Evolutionary conservation across 2,888 invertebrate species (phyloP).

Genomic region (Leptinotarsa tumamoca): DNA sequence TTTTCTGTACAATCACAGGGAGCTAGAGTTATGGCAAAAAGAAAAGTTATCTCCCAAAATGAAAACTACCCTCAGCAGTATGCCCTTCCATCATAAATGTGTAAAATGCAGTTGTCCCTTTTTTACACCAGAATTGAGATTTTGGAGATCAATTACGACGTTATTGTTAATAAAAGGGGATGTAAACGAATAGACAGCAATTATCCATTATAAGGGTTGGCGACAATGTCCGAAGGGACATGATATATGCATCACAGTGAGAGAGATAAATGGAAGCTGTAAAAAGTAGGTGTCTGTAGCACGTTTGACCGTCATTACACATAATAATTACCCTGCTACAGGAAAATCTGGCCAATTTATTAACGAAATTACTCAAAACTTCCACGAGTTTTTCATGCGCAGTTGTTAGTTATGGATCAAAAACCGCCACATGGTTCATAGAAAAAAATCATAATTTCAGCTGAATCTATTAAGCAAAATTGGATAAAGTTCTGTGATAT

Average conservation of each 20-base stretch:
- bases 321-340: slow-evolving; percentile 50
- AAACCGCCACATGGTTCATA: no score
- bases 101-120: background rate
- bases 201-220: slow-evolving; percentile 32
- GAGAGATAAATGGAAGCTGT: slow-evolving; percentile 45
- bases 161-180: slow-evolving; percentile 20
- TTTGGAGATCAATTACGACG: slow-evolving; percentile 16
- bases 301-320: slow-evolving; percentile 52
- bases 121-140: slow-evolving; percentile 3
- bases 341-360: slow-evolving; percentile 35
- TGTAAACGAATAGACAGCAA: slow-evolving; percentile 26
- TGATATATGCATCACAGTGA: slow-evolving; percentile 42
- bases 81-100: background rate
- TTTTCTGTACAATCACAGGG: no score
- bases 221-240: slow-evolving; percentile 28
- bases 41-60: background rate
- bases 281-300: slow-evolving; percentile 49
- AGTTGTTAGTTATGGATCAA: no score
- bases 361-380: slow-evolving; percentile 12
- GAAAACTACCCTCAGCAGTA: background rate
- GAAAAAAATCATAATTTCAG: no score
- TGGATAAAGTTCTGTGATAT: no score
- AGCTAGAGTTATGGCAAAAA: no score
- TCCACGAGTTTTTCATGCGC: background rate
- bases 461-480: no score